These are phyloP conservation scores for Danio albolineatus DNA, from an alignment of 2,797 vertebrate genomes.

Conservation along the genomic window DNA sequence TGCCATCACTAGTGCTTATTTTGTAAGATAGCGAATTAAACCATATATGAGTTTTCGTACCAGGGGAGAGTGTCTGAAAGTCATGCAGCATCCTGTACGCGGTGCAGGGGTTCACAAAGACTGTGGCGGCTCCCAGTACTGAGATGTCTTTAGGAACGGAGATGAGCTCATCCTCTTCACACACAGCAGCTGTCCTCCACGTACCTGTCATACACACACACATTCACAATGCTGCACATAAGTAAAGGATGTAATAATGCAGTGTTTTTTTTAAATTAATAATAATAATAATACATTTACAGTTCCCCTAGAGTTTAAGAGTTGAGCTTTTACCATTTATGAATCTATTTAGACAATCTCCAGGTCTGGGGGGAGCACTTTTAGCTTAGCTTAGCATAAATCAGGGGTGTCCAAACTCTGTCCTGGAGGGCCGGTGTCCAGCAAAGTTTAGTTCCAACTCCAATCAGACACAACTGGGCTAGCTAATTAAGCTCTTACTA, in stretches of 20 bases:
- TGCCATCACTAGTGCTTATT: not conserved
- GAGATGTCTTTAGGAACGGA: constrained; percentile 63
- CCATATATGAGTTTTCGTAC: constrained; percentile 36
- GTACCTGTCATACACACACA: constrained; percentile 61
- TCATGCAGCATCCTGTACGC: constrained; percentile 70
- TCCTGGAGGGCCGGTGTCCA: too few species aligned
- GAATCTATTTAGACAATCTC: too few species aligned
- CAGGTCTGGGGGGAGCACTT: too few species aligned
- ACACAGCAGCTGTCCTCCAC: constrained; percentile 70
- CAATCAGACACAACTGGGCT: too few species aligned
- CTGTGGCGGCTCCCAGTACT: constrained; percentile 64
- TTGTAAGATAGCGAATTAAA: not conserved
- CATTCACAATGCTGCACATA: not conserved
- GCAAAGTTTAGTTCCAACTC: too few species aligned
- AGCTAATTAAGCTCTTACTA: too few species aligned
- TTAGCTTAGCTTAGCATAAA: too few species aligned
- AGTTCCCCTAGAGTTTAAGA: too few species aligned
- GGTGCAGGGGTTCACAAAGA: constrained; percentile 70
- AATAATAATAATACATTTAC: too few species aligned
- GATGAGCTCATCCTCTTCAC: constrained; percentile 60
- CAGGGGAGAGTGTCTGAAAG: constrained; percentile 62
- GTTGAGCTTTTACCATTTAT: too few species aligned
- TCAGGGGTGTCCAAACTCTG: too few species aligned
- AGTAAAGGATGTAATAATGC: not conserved
- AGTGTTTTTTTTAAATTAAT: too few species aligned